These are phyloP conservation scores for Pollenia amentaria DNA, from an alignment of 2,888 invertebrate species.

Conservation along the genomic window DNA sequence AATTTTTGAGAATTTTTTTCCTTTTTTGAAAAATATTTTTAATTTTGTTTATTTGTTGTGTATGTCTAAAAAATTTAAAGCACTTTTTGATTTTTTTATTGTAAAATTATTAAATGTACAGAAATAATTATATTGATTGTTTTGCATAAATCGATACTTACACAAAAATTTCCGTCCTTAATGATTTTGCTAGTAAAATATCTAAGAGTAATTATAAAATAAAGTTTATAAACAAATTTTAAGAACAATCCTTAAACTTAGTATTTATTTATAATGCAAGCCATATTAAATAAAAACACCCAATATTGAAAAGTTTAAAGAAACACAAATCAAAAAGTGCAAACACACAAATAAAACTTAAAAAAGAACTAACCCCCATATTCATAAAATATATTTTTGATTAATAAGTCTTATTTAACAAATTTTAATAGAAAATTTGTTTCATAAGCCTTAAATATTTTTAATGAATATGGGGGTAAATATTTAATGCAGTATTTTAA, in stretches of 20 bases:
- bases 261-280: background rate
- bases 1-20: no score
- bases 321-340: conserved; percentile 52
- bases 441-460: no score
- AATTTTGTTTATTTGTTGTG: background rate
- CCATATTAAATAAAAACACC: conserved; percentile 14
- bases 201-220: conserved; percentile 66
- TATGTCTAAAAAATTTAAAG: no score
- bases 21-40: no score
- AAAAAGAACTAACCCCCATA: background rate
- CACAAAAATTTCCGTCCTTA: conserved; percentile 62
- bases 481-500: conserved; percentile 15
- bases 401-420: no score
- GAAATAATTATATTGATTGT: conserved; percentile 59
- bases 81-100: background rate
- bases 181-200: conserved; percentile 69
- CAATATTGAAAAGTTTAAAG: conserved; percentile 4
- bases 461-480: no score
- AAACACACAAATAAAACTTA: conserved; percentile 31
- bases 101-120: background rate
- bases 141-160: conserved; percentile 65
- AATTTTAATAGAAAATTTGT: no score
- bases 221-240: conserved; percentile 37
- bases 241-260: conserved; percentile 2
- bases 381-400: no score